Evolutionary conservation across 2,113 vertebrate species (phyloP).

Genomic region (Balaenoptera acutorostrata): DNA sequence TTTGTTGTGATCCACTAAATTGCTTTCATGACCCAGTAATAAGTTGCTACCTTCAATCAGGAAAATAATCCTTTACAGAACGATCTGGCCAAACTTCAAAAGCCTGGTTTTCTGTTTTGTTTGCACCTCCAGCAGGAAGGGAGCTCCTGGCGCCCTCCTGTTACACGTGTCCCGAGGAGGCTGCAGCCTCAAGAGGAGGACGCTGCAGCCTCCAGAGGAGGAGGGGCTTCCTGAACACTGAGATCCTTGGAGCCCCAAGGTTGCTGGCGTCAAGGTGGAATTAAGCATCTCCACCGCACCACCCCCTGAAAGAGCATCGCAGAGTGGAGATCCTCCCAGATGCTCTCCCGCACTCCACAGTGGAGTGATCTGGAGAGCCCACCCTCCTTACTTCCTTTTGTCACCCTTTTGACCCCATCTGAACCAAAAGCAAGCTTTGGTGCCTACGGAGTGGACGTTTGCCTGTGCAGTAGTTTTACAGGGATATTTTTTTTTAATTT

Average conservation of each 20-base stretch:
- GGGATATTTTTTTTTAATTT: not conserved
- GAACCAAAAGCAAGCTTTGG: not conserved
- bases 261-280: not conserved
- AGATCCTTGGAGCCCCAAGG: accelerated
- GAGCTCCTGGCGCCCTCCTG: not conserved
- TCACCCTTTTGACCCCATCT: not conserved
- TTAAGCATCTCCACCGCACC: not conserved
- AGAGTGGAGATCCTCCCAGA: too few species aligned
- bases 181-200: not conserved
- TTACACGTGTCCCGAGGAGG: accelerated
- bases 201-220: not conserved
- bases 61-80: not conserved
- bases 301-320: not conserved
- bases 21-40: slow-evolving; percentile 37
- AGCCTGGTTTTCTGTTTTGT: not conserved
- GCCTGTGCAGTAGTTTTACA: not conserved
- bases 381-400: too few species aligned
- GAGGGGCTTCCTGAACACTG: not conserved
- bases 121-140: not conserved
- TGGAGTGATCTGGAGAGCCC: not conserved
- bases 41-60: not conserved
- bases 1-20: slow-evolving; percentile 12
- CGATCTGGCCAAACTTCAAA: not conserved
- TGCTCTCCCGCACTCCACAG: accelerated
- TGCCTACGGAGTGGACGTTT: not conserved